Evolutionary conservation across 30 jellyfish, hydroid and myxozoan genomes (phyloP).

Genomic region (Aurelia aurita): DNA sequence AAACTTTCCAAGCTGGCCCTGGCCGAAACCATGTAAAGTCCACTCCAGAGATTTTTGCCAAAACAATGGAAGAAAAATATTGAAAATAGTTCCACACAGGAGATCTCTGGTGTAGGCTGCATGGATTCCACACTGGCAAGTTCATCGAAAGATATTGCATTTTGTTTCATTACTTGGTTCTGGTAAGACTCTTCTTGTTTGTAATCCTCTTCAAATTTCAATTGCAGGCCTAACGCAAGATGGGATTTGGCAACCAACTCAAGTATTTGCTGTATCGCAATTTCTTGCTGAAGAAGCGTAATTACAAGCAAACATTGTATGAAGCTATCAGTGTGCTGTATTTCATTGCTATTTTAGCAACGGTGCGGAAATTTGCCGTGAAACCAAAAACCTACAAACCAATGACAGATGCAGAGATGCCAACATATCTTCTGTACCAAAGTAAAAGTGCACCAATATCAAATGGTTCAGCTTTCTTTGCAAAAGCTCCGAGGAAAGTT

Average conservation of each 20-base stretch:
- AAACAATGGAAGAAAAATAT: too few relatives aligned
- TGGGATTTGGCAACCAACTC: conserved; percentile 77
- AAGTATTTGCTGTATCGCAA: conserved; percentile 73
- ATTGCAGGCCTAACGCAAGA: conserved; percentile 2
- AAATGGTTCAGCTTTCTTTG: conserved; percentile 1
- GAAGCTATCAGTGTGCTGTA: conserved; percentile 81
- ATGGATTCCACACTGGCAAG: too few relatives aligned
- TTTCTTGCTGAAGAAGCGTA: conserved; percentile 78
- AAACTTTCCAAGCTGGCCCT: too few relatives aligned
- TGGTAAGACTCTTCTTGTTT: too few relatives aligned
- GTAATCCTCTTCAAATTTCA: too few relatives aligned
- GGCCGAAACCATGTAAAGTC: too few relatives aligned
- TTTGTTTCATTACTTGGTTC: neutral
- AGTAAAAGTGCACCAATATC: neutral
- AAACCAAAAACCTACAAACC: conserved; percentile 61
- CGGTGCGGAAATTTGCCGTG: conserved; percentile 32
- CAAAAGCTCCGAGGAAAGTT: conserved; percentile 37
- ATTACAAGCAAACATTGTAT: conserved; percentile 69
- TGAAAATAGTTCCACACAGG: too few relatives aligned
- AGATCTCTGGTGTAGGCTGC: too few relatives aligned
- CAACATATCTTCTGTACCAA: conserved; percentile 33
- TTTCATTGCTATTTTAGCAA: conserved; percentile 77
- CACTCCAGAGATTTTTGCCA: too few relatives aligned
- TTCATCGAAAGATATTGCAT: neutral
- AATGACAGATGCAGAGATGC: conserved; percentile 30